Percentiles rank a stretch among this genome's conserved stretches.
These are phyloP conservation scores for Osmerus eperlanus DNA, from an alignment of 2,113 vertebrate species.

Conservation along the genomic window DNA sequence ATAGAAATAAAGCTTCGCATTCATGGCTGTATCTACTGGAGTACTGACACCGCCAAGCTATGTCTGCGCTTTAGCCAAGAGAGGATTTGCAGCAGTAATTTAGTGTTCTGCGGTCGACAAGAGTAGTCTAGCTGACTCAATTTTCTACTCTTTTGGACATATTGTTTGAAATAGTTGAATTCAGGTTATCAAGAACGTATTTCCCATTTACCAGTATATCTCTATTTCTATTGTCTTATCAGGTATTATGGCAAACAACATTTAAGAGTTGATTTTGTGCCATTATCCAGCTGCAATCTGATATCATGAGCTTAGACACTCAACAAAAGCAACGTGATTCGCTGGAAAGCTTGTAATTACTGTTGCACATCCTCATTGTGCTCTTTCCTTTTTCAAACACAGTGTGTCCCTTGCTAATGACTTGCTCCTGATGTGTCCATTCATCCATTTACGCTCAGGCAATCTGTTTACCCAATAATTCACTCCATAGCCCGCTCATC, in stretches of 20 bases:
- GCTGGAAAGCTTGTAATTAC: slow-evolving; percentile 53
- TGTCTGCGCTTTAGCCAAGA: no score
- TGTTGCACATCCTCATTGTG: slow-evolving; percentile 42
- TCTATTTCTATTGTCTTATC: background rate
- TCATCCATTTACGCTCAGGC: slow-evolving; percentile 58
- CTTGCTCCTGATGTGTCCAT: slow-evolving; percentile 62
- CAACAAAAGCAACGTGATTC: slow-evolving; percentile 51
- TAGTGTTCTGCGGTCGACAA: no score
- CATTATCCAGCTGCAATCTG: slow-evolving; percentile 41
- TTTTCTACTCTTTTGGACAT: background rate
- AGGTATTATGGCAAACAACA: slow-evolving; percentile 3
- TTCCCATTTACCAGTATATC: background rate
- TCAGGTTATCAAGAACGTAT: background rate
- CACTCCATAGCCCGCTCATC: slow-evolving; percentile 53
- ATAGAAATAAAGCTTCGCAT: background rate
- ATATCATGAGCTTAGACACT: slow-evolving; percentile 31
- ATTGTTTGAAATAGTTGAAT: background rate
- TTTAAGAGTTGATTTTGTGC: slow-evolving; percentile 2
- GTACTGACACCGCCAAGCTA: no score
- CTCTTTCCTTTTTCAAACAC: slow-evolving; percentile 50
- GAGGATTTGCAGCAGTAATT: no score
- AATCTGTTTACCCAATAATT: slow-evolving; percentile 66
- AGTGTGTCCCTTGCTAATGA: slow-evolving; percentile 53
- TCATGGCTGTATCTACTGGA: no score
- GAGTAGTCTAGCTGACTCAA: background rate